phyloP scores from a whole-genome alignment of 2,113 vertebrate genomes.

The Tenebrosternarchus preto region DNA sequence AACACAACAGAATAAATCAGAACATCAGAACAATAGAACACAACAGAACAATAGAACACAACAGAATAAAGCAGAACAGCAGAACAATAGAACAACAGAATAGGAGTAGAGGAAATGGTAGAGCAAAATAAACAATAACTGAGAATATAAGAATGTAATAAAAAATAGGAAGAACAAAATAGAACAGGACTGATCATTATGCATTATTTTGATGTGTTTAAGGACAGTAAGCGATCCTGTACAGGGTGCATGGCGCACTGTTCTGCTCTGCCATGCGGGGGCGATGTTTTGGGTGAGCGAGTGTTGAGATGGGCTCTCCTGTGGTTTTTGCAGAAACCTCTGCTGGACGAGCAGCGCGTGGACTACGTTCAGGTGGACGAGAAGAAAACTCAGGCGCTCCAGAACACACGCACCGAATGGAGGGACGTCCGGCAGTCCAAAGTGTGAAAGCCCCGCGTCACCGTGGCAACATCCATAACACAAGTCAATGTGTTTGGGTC shows the following conservation, averaged over 20 bases:
- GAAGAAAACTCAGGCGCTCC: constrained; percentile 96
- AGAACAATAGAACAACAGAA: neutral
- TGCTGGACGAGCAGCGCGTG: constrained; percentile 88
- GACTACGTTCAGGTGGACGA: constrained; percentile 97
- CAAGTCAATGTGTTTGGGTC: no score
- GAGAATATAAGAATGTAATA: neutral
- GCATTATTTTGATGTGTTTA: no score
- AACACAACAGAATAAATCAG: no score
- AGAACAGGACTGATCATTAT: neutral
- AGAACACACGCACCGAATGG: constrained; percentile 95
- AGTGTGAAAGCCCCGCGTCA: constrained; percentile 69
- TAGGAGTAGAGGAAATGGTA: no score
- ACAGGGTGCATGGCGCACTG: no score
- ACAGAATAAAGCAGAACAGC: neutral
- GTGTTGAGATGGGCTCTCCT: neutral
- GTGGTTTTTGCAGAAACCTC: constrained; percentile 78
- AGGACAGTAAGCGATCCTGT: no score
- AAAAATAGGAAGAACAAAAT: neutral
- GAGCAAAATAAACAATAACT: neutral
- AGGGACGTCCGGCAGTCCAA: constrained; percentile 91
- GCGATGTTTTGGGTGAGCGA: no score
- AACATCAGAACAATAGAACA: no score
- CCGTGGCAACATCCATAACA: no score
- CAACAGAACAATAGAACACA: no score
- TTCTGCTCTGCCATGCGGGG: no score